Evolutionary conservation across 2,113 vertebrate species (phyloP).

Genomic region (Colinus virginianus): DNA sequence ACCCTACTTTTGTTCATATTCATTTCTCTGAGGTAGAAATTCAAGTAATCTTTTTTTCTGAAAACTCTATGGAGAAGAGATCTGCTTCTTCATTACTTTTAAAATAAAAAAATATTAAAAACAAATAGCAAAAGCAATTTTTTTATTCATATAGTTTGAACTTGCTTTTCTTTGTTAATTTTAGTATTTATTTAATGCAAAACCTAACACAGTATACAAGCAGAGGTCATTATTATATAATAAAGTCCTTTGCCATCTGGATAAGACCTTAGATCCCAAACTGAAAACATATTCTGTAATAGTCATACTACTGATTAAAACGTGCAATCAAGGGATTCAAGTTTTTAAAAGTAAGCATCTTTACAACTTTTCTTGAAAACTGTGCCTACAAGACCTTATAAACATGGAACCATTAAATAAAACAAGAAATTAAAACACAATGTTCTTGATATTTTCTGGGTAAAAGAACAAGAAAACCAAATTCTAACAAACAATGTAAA

Average conservation of each 20-base stretch:
- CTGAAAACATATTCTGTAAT: neutral
- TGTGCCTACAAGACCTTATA: neutral
- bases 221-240: neutral
- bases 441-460: neutral
- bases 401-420: neutral
- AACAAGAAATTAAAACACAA: neutral
- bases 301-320: neutral
- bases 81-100: neutral
- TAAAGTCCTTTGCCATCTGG: neutral
- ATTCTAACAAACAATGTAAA: neutral
- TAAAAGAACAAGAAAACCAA: neutral
- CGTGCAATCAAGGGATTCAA: neutral
- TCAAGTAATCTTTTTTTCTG: neutral
- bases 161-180: neutral
- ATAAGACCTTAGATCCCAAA: neutral
- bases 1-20: neutral
- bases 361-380: neutral
- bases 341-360: neutral
- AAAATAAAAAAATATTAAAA: neutral
- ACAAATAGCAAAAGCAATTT: neutral
- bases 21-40: neutral
- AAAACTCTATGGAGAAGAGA: rapidly evolving
- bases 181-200: neutral
- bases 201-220: neutral
- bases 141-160: neutral